phyloP scores from a whole-genome alignment of 2,888 invertebrate genomes.

The Ferdinandea cuprea region DNA sequence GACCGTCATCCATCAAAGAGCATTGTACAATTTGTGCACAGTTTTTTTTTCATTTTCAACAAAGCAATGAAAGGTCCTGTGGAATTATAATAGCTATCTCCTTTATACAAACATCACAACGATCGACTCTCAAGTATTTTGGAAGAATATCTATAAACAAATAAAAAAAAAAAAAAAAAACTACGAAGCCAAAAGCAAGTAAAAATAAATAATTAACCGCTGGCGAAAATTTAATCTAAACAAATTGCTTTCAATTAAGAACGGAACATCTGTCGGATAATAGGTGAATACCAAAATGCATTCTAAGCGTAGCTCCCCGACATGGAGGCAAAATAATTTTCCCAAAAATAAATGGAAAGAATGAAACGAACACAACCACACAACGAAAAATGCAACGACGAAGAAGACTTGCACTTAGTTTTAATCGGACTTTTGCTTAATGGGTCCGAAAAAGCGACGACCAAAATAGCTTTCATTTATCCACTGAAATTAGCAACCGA shows the following conservation, averaged over 20 bases:
- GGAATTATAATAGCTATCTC: no score
- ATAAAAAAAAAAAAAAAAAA: not conserved
- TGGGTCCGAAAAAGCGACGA: constrained; percentile 35
- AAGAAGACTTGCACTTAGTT: constrained; percentile 47
- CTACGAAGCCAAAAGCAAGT: not conserved
- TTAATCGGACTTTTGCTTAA: constrained; percentile 49
- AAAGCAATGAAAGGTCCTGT: no score
- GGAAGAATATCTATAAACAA: not conserved
- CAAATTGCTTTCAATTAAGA: constrained; percentile 66
- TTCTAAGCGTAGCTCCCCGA: constrained; percentile 10
- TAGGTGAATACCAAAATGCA: constrained; percentile 47
- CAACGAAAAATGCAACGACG: constrained; percentile 26
- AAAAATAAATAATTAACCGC: constrained; percentile 47
- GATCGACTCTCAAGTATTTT: constrained; percentile 1
- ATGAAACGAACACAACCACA: constrained; percentile 17
- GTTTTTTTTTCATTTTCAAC: no score
- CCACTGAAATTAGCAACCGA: constrained; percentile 8
- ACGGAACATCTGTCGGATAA: constrained; percentile 53
- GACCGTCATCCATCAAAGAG: no score
- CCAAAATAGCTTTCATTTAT: constrained; percentile 13
- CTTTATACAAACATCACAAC: not conserved
- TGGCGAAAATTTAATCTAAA: constrained; percentile 56
- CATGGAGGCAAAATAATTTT: constrained; percentile 20
- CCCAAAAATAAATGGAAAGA: constrained; percentile 10
- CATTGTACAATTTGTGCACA: no score